Evolutionary conservation across 2,888 invertebrate species (phyloP), one percentile per base, ranked within the genome.

Genomic region (Omphaloscelis lunosa): DNA sequence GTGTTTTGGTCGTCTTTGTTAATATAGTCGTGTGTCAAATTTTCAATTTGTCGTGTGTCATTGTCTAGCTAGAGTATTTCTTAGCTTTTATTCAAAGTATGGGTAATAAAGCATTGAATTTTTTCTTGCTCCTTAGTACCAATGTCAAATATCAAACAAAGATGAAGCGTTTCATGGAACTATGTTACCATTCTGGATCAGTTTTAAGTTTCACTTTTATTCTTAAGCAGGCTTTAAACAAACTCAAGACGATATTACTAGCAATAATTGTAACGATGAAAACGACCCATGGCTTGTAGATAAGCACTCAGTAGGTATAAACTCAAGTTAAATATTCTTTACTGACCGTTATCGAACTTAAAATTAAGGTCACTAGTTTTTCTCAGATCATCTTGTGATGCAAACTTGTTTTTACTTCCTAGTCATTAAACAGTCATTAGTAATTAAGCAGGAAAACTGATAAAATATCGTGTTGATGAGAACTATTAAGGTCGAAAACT

Each of bases 351-450:
- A 70, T n/a, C 45, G 27, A 15, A 59, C 39, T 23, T 7, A 41
- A 71, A 77, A 82, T 68, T 73, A 73, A 71, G 67, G 71, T 71
- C 45, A 71, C 39, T 23, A 45, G 48, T 68, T 82, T 77, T 72
- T 83, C 69, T 66, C 45, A 77, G 72, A 70, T 70, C 62, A 80
- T 77, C 63, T 45, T 63, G 45, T 29, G 62, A 69, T 62, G 27
- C 27, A 41, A 82, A 85, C 85, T 39, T 23, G 77, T 71, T 81
- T 67, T 56, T 29, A 82, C 61, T 81, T 85, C 77, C 82, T 51
- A 68, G 58, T 77, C 56, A 29, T 73, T 48, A 77, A 81, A 65
- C 66, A 67, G 20, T 59, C 67, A 76, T 70, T 41, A 56, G 63
- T 41, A 63, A 81, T 68, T 85, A 71, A 77, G 41, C 61, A 80